Evolutionary conservation across 2,888 invertebrate genomes (phyloP), one percentile per base, ranked within the genome.

Genomic region (Megastigmus dorsalis): DNA sequence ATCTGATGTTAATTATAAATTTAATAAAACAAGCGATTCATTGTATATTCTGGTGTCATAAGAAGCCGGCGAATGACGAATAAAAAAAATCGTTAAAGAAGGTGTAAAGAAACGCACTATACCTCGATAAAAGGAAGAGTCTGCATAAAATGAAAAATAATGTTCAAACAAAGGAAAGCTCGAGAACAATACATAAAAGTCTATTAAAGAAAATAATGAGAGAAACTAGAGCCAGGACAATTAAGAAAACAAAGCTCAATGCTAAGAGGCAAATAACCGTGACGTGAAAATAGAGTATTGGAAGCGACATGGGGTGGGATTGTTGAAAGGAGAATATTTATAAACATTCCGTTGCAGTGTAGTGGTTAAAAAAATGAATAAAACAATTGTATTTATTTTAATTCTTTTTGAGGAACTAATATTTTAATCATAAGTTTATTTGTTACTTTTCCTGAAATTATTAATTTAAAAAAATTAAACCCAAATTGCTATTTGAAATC

Each of bases 211-310:
- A 67, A 43, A 48, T 67, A 57, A 67, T 57, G 30, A 55, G 54
- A 66, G 67, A 65, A 63, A 66, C 66, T 62, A 71, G 75, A 70
- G 60, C 36, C 20, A 30, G 59, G 1, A 48, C 57, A 57, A 67
- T 67, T 57, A 67, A 57, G 45, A 57, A 67, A 57, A 57, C 67
- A 55, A 57, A 57, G 67, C 45, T 36, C 23, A 48, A 67, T 36
- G 57, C 57, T 48, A 41, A 45, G 54, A 43, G 62, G 62, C 38
- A 54, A 66, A 66, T 66, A 54, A 54, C 41, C 66, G 7, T 55
- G 66, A 66, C 54, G 66, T 20, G 66, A 7, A 20, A 54, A 66
- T 28, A 7, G 41, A 43, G 26, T 41, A 30, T 30, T 30, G 10
- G 38, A 52, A 41, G n/a, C 3, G 59, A 30, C 38, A 28, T 18